Percentiles rank a stretch among this genome's conserved stretches.
Evolutionary conservation across 30 jellyfish, hydroid and myxozoan species (phyloP).

Genomic region (Nemopilema nomurai): DNA sequence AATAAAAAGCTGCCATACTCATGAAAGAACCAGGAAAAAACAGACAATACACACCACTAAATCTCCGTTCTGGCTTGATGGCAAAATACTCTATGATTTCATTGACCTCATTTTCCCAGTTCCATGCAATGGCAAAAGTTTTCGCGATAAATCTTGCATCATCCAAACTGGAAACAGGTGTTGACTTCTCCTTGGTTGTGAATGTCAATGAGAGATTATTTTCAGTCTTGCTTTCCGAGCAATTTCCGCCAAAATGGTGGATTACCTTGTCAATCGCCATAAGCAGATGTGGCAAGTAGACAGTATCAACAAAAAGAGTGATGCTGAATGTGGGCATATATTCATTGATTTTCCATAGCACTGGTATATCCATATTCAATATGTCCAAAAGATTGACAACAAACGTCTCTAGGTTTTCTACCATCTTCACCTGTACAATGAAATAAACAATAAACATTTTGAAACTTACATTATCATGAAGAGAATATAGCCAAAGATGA

Average conservation of each 20-base stretch:
- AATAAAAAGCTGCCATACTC: no score
- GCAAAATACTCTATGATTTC: slow-evolving; percentile 35
- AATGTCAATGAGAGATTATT: slow-evolving; percentile 1
- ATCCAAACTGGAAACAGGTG: neutral
- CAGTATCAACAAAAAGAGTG: slow-evolving; percentile 8
- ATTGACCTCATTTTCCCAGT: slow-evolving; percentile 60
- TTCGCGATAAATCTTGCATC: slow-evolving; percentile 40
- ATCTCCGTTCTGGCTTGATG: slow-evolving; percentile 40
- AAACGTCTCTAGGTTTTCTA: slow-evolving; percentile 51
- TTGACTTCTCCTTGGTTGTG: neutral
- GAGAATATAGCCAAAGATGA: no score
- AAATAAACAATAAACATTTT: no score
- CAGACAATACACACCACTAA: slow-evolving; percentile 7
- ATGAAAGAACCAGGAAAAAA: no score
- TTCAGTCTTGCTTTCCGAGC: neutral
- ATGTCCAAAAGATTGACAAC: slow-evolving; percentile 54
- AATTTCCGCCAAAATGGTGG: neutral
- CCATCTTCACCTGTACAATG: slow-evolving; percentile 31
- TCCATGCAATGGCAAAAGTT: slow-evolving; percentile 57
- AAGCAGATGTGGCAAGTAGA: slow-evolving; percentile 29
- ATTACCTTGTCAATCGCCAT: slow-evolving; percentile 1
- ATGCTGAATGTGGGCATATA: slow-evolving; percentile 44
- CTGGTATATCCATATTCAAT: slow-evolving; percentile 59
- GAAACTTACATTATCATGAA: no score
- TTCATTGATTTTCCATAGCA: slow-evolving; percentile 51